These are phyloP conservation scores for Orchesellides sinensis DNA, from an alignment of 2,888 invertebrate genomes.

Conservation along the genomic window DNA sequence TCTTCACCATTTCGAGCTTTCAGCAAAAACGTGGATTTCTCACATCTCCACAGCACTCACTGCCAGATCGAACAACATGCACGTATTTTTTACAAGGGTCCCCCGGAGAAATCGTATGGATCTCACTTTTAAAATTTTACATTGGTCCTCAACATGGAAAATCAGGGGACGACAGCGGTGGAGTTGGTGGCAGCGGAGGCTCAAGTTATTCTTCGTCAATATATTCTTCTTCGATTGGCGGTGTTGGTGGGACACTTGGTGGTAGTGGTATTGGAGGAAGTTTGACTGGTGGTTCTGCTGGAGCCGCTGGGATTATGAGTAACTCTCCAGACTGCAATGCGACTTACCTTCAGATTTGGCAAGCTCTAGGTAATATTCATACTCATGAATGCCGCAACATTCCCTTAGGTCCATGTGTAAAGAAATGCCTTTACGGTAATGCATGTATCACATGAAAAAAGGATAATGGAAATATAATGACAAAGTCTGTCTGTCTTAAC, in stretches of 20 bases:
- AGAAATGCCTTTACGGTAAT: not conserved
- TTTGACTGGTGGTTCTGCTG: slow-evolving; percentile 28
- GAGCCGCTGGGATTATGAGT: slow-evolving; percentile 41
- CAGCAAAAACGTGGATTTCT: slow-evolving; percentile 75
- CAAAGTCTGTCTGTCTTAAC: slow-evolving; percentile 16
- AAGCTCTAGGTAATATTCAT: slow-evolving; percentile 63
- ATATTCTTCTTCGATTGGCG: slow-evolving; percentile 6
- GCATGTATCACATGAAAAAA: not conserved
- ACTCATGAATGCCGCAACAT: not conserved
- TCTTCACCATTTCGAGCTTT: slow-evolving; percentile 75
- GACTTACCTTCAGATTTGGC: slow-evolving; percentile 73
- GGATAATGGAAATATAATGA: slow-evolving; percentile 46
- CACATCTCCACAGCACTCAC: slow-evolving; percentile 75
- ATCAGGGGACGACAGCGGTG: slow-evolving; percentile 58
- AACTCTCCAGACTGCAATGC: slow-evolving; percentile 70
- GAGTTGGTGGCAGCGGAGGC: slow-evolving; percentile 12
- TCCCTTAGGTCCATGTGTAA: not conserved
- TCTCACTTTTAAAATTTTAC: slow-evolving; percentile 90
- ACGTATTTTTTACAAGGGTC: slow-evolving; percentile 69
- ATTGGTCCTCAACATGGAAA: slow-evolving; percentile 81
- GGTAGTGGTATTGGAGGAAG: slow-evolving; percentile 24
- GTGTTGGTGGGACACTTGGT: slow-evolving; percentile 20
- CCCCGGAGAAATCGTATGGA: slow-evolving; percentile 86
- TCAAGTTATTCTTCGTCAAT: slow-evolving; percentile 27
- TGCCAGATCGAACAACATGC: slow-evolving; percentile 76